Percentiles rank a stretch among this genome's conserved stretches.
These are phyloP conservation scores for Pyrgus malvae DNA, from an alignment of 2,888 invertebrate genomes.

Conservation along the genomic window DNA sequence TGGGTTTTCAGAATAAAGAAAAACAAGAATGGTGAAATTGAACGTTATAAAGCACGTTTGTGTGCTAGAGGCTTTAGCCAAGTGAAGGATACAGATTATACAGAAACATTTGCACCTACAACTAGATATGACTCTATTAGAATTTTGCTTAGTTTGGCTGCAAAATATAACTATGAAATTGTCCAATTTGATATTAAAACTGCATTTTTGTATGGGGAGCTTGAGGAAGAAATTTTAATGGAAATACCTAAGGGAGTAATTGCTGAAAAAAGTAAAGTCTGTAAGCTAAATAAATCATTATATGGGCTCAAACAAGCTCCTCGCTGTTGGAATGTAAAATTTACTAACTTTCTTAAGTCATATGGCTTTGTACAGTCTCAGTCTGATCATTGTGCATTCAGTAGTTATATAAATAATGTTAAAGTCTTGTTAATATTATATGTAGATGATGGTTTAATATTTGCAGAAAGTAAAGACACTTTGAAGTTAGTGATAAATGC, in stretches of 20 bases:
- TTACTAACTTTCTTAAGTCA: not conserved
- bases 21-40: not conserved
- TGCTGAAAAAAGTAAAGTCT: not conserved
- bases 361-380: constrained; percentile 10
- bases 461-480: constrained; percentile 27
- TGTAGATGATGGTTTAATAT: constrained; percentile 41
- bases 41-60: not conserved
- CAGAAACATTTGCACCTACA: not conserved
- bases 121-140: not conserved
- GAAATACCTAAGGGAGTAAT: not conserved
- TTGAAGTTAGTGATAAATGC: no score
- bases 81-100: not conserved
- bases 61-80: not conserved
- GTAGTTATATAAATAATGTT: constrained; percentile 31
- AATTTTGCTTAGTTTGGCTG: not conserved
- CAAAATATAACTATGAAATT: not conserved
- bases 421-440: constrained; percentile 38
- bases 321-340: constrained; percentile 26
- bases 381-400: constrained; percentile 23
- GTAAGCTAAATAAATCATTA: constrained; percentile 27
- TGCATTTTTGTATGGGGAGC: not conserved
- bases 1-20: not conserved
- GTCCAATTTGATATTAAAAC: not conserved
- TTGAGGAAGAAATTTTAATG: not conserved
- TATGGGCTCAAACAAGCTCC: constrained; percentile 28